Evolutionary conservation across 2,797 vertebrate species (phyloP), one percentile per base, ranked within the genome.

Genomic region (Oryzias sinensis): DNA sequence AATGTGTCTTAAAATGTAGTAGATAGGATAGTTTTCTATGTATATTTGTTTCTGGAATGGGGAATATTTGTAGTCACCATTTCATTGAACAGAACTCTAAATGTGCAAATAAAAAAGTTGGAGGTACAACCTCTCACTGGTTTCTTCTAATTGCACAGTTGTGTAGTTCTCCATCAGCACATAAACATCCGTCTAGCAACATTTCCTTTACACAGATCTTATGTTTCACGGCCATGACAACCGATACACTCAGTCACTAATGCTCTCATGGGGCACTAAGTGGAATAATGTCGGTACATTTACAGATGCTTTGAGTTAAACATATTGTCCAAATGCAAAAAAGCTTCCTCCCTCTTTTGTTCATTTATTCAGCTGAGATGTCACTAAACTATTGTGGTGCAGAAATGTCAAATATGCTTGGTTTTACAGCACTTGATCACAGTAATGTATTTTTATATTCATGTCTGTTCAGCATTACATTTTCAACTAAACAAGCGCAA

Each of bases 261-360:
- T 52, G 42, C 29, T 43, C 44, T n/a, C 2, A 5, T 58, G 53
- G 46, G 43, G 70, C 15, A 51, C 56, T 46, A 53, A 72, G 49
- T 61, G 49, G 47, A 56, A 59, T 55, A 29, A 5, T 62, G 45
- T 79, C 67, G 22, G 55, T 57, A 24, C 37, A 64, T 59, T 68
- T 49, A 62, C 63, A 77, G 40, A 76, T 73, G 64, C 53, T 79
- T 67, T 44, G 59, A 76, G 56, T 56, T 72, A 74, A 79, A 70
- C 62, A 29, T 50, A 53, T 64, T 68, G 74, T 59, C 62, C 47
- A 54, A 78, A 73, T 20, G 61, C 54, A 63, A 33, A 17, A 62
- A 61, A 72, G 54, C 45, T 27, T 16, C 43, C 53, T 56, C 47
- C 54, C 53, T 65, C 49, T 53, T 49, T 50, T 76, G 78, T 73